Evolutionary conservation across 2,797 vertebrate species (phyloP).

Genomic region (Zalophus californianus): DNA sequence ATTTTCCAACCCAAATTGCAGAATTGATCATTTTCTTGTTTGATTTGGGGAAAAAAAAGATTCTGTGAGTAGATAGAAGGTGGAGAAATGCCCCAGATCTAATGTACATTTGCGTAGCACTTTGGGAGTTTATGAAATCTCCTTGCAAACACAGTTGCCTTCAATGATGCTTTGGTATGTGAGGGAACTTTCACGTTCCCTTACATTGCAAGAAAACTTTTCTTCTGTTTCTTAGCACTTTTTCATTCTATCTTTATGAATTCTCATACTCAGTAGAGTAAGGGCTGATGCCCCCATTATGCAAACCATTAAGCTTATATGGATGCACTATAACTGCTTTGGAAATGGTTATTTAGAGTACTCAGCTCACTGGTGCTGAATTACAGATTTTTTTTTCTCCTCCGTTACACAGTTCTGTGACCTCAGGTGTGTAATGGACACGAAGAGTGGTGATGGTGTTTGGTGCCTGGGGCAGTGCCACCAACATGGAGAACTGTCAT

Average conservation of each 20-base stretch:
- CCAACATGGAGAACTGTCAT: background rate
- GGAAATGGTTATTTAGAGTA: background rate
- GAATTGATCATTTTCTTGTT: background rate
- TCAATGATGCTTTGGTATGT: background rate
- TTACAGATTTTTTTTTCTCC: background rate
- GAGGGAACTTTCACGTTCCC: background rate
- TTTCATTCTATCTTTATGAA: background rate
- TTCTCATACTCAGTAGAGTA: background rate
- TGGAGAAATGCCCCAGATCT: background rate
- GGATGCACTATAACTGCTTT: background rate
- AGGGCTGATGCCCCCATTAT: background rate
- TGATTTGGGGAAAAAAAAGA: background rate
- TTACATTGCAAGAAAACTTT: background rate
- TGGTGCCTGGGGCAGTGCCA: constrained; percentile 56
- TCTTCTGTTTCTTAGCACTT: background rate
- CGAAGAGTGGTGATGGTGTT: background rate
- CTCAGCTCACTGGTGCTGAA: background rate
- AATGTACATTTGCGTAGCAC: background rate
- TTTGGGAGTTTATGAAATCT: background rate
- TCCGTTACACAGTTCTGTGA: constrained; percentile 29
- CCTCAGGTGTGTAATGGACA: constrained; percentile 60
- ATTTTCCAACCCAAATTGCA: background rate
- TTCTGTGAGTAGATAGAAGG: background rate
- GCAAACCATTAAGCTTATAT: background rate
- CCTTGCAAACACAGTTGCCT: background rate